A percentile compares a stretch with the other conserved stretches of the same genome.
These are phyloP conservation scores for Dolomedes plantarius DNA, from an alignment of 2,888 invertebrate species.

Conservation along the genomic window DNA sequence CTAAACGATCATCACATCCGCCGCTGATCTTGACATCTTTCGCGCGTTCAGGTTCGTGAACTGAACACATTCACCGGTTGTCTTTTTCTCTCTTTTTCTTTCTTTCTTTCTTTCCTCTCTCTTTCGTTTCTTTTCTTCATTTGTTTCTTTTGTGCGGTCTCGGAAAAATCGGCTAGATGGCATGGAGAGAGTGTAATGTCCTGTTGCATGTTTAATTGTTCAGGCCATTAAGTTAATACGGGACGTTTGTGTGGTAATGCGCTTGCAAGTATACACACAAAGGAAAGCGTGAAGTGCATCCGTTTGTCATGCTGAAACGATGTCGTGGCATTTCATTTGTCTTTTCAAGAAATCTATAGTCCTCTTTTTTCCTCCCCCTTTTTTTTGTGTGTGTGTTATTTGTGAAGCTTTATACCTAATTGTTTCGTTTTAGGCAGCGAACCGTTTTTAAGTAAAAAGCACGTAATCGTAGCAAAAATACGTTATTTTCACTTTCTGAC, in stretches of 20 bases:
- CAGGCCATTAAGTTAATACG: not conserved
- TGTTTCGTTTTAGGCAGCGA: too few species aligned
- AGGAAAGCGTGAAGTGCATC: slow-evolving; percentile 1
- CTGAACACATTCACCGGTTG: not conserved
- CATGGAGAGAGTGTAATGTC: slow-evolving; percentile 7
- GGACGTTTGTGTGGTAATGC: not conserved
- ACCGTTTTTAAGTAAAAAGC: too few species aligned
- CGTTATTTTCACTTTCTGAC: too few species aligned
- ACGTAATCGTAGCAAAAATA: too few species aligned
- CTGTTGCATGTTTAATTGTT: slow-evolving; percentile 46
- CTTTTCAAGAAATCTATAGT: not conserved
- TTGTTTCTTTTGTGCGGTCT: not conserved
- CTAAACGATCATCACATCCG: slow-evolving; percentile 17
- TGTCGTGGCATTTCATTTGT: too few species aligned
- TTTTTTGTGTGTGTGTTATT: too few species aligned
- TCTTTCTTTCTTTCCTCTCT: too few species aligned
- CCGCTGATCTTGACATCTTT: slow-evolving; percentile 19
- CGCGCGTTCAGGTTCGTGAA: slow-evolving; percentile 35
- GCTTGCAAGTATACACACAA: too few species aligned
- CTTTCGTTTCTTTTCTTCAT: too few species aligned
- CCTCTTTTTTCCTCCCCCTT: not conserved
- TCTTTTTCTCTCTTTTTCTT: too few species aligned
- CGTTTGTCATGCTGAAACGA: not conserved
- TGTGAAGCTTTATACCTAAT: too few species aligned
- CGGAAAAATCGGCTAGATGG: not conserved